These are phyloP conservation scores for Nebria ingens DNA, from an alignment of 1,140 invertebrate species.

Conservation along the genomic window DNA sequence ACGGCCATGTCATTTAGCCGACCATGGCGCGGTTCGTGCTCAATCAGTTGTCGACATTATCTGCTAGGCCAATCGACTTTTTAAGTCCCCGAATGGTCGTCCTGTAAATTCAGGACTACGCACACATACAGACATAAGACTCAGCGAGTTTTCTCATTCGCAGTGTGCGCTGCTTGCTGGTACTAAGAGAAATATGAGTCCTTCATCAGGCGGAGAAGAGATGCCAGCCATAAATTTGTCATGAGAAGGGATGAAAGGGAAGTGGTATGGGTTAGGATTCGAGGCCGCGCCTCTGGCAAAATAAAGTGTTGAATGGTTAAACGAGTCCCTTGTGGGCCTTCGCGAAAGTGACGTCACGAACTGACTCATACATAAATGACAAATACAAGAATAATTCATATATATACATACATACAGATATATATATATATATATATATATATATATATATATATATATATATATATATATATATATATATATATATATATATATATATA, in stretches of 20 bases:
- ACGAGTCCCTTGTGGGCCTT: constrained; percentile 1
- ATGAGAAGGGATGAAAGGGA: not conserved
- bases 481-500: no score
- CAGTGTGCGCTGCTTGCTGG: not conserved
- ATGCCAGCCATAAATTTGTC: not conserved
- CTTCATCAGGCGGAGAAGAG: constrained; percentile 1
- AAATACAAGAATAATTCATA: no score
- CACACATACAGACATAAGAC: not conserved
- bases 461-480: no score
- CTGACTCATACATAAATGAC: no score
- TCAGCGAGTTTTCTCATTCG: no score
- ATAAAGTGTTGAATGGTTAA: constrained; percentile 9
- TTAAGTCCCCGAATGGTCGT: not conserved
- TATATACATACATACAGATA: not conserved
- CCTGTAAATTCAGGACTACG: not conserved
- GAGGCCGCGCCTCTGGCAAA: not conserved
- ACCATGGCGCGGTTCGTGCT: not conserved
- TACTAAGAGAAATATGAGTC: constrained; percentile 6
- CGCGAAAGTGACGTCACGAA: not conserved
- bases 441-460: no score
- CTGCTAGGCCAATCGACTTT: not conserved
- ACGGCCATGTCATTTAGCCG: no score
- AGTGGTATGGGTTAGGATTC: no score
- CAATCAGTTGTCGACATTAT: not conserved
- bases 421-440: no score